Base-by-base conservation (phyloP, 2,888 invertebrate genomes). In the Coremacera marginata region DNA sequence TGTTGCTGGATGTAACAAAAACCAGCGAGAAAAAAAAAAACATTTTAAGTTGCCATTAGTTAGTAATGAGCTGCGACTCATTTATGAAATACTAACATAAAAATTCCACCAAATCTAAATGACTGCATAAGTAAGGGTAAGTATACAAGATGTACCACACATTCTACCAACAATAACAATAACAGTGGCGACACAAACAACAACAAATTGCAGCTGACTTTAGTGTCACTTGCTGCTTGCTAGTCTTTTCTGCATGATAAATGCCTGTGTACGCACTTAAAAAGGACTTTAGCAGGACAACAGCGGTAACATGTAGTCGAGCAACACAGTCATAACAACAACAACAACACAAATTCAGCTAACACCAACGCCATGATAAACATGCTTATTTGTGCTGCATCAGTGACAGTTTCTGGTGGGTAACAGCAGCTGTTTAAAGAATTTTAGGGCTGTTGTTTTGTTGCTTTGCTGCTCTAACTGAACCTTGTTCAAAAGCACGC, bases 181-280 rank as follows among this genome's bases (percentile, higher is more conserved):
- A 71, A 51, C 52, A 76, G 73, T 63, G 76, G 77, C 22, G 34
- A 31, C 78, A 75, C 62, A 65, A 77, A 68, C 44, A 77, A 71
- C 79, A 80, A 80, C 77, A 80, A 79, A 74, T 79, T 63, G 63
- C 73, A 62, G 37, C 22, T 27, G 55, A 65, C 67, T 67, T 67
- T 44, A 57, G 74, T 65, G 65, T 67, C 74, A 65, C 51, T 49
- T 52, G 63, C 73, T 60, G 25, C 25, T 60, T 22, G n/a, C 55
- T 22, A n/a, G n/a, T 19, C 55, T 25, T 49, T 19, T 49, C 9
- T 72, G 34, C 49, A 55, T 67, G 55, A 63, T 75, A 75, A 75
- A 65, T 75, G 34, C 22, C 22, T 34, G 27, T 75, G 67, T 52
- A 67, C 67, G 67, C 34, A 75, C 67, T 75, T 75, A 67, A 75